Base-by-base conservation (phyloP, 2,888 invertebrate genomes). In the Xestobium rufovillosum region DNA sequence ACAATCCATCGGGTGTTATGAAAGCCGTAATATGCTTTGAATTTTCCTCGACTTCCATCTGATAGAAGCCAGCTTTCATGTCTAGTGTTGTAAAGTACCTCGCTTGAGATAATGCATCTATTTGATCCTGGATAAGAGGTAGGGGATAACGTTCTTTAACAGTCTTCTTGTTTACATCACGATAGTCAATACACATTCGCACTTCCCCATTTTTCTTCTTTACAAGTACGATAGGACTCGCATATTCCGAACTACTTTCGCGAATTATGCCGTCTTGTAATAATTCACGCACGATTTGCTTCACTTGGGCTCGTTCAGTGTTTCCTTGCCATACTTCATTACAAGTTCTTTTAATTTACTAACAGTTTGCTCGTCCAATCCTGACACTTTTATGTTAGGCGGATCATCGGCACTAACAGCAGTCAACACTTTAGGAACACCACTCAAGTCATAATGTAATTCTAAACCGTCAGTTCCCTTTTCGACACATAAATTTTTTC, bases 141-240 rank as follows among this genome's bases (percentile, higher is more conserved):
- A 51, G 15, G 2, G 49, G 43, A 26, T 51, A 49, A 11, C 51
- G 37, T 14, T 44, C 44, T 31, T 44, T 48, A 11, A 45, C 34
- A 11, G 37, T 41, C 23, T 41, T 41, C 26, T 45, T 40, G 27
- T 49, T 50, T 2, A 51, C 8, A 27, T 46, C 41, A 13, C 50
- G 26, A 36, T 43, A 52, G 26, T 52, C 49, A 6, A 47, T 32
- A 30, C 48, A 51, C 14, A 52, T n/a, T n/a, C n/a, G n/a, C n/a
- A n/a, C n/a, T n/a, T n/a, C n/a, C n/a, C n/a, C n/a, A n/a, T n/a
- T n/a, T n/a, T n/a, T n/a, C n/a, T n/a, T n/a, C n/a, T n/a, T n/a
- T n/a, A n/a, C n/a, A n/a, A n/a, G n/a, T n/a, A n/a, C n/a, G n/a
- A n/a, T n/a, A n/a, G n/a, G n/a, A n/a, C n/a, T n/a, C n/a, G n/a